Conservation (phyloP, 2,888 invertebrate genomes). For the Notodonta dromedarius region DNA sequence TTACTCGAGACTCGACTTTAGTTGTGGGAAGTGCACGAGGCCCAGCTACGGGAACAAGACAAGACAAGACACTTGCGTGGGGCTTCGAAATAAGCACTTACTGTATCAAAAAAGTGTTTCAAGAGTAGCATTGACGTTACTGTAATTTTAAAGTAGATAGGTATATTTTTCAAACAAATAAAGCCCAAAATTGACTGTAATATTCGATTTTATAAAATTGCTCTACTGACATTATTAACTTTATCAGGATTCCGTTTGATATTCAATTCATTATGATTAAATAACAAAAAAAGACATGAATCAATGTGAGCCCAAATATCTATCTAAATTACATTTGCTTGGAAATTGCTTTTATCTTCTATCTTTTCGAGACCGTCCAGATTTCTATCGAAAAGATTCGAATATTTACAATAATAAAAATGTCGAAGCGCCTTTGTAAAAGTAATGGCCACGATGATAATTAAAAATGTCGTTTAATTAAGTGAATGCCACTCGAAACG, state of each 20-base stretch:
- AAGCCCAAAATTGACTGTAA: neutral
- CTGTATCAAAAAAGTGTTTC: neutral
- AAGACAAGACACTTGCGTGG: no score
- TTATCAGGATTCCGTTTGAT: neutral
- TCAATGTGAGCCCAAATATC: conserved; percentile 10
- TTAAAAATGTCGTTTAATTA: conserved; percentile 33
- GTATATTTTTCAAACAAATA: neutral
- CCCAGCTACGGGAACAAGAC: no score
- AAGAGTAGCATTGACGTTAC: no score
- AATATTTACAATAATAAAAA: conserved; percentile 17
- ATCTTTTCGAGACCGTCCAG: conserved; percentile 14
- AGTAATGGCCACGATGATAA: conserved; percentile 21
- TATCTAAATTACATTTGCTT: conserved; percentile 27
- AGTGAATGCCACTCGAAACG: conserved; percentile 25
- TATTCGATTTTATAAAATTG: neutral
- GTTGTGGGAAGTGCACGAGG: no score
- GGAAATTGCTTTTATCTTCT: conserved; percentile 20
- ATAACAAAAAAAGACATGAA: neutral
- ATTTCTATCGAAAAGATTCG: conserved; percentile 9
- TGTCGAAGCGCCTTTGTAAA: conserved; percentile 16
- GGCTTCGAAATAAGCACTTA: no score
- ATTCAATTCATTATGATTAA: neutral
- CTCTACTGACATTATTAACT: no score
- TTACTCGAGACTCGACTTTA: no score
- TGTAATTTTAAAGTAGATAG: no score